Conservation (phyloP, 53 echinoderm and acorn worm genomes). For the Holothuria scabra region DNA sequence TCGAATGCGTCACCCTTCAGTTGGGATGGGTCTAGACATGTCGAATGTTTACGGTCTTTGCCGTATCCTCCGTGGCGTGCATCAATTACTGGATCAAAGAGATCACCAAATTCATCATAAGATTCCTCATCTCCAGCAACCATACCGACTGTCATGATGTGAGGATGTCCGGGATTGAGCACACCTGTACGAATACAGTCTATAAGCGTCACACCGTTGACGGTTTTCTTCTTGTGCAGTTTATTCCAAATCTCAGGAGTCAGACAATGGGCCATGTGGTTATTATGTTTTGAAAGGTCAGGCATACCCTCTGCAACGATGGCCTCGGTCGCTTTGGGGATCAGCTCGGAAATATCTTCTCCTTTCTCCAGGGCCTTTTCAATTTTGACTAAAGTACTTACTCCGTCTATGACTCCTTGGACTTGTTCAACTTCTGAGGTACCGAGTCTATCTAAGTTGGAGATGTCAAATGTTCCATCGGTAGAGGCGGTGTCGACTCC, state of each 20-base stretch:
- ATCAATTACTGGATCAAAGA: constrained; percentile 93
- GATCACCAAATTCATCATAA: constrained; percentile 79
- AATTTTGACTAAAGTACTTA: constrained; percentile 68
- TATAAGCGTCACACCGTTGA: constrained; percentile 68
- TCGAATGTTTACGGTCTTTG: constrained; percentile 81
- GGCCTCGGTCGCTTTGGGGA: constrained; percentile 68
- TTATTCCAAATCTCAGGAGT: constrained; percentile 89
- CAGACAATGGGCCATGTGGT: constrained; percentile 92
- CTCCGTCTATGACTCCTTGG: constrained; percentile 82
- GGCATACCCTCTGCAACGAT: constrained; percentile 67
- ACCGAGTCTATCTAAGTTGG: constrained; percentile 69
- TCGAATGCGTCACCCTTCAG: constrained; percentile 83
- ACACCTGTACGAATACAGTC: constrained; percentile 85
- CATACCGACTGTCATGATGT: constrained; percentile 97
- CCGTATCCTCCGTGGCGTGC: constrained; percentile 88
- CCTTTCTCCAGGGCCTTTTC: constrained; percentile 83
- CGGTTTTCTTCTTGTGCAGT: constrained; percentile 83
- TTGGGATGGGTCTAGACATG: constrained; percentile 76
- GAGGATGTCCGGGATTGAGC: constrained; percentile 92
- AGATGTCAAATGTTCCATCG: constrained; percentile 71
- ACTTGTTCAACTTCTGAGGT: constrained; percentile 76
- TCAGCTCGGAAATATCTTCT: constrained; percentile 63
- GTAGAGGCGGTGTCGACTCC: constrained; percentile 76
- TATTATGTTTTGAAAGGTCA: constrained; percentile 91
- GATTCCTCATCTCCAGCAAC: constrained; percentile 93